Conservation (phyloP, 1,140 invertebrate genomes). For the Yoshiicerus persimilis region DNA sequence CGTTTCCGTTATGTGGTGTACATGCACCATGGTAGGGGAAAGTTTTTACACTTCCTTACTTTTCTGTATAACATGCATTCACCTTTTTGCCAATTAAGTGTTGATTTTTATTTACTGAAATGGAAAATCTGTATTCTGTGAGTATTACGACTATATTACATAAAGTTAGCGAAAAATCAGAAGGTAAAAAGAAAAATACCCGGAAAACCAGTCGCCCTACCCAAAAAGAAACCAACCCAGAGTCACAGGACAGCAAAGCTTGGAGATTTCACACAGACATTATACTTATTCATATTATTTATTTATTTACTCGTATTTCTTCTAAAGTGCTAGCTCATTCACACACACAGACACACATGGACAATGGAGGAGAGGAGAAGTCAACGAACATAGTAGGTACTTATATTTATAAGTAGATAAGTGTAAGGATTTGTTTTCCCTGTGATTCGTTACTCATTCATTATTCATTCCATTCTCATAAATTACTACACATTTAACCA, state of each 20-base stretch:
- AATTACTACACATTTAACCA: slow-evolving; percentile 18
- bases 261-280: slow-evolving; percentile 10
- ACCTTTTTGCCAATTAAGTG: background rate
- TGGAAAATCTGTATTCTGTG: no score
- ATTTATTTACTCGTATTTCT: slow-evolving; percentile 19
- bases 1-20: background rate
- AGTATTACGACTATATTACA: no score
- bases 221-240: background rate
- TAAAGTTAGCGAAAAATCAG: no score
- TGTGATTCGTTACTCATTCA: slow-evolving; percentile 6
- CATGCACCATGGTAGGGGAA: no score
- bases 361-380: background rate
- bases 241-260: no score
- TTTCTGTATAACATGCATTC: background rate
- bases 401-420: background rate
- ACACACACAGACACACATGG: background rate
- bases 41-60: background rate
- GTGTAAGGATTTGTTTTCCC: background rate
- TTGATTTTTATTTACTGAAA: no score
- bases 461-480: slow-evolving; percentile 18
- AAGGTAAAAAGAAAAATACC: background rate
- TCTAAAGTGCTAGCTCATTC: background rate
- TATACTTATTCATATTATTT: background rate
- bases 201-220: slow-evolving; percentile 19
- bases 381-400: background rate